Percentiles rank a stretch among this genome's conserved stretches.
Conservation (phyloP, 1,140 invertebrate genomes). For the Cepaea nemoralis region DNA sequence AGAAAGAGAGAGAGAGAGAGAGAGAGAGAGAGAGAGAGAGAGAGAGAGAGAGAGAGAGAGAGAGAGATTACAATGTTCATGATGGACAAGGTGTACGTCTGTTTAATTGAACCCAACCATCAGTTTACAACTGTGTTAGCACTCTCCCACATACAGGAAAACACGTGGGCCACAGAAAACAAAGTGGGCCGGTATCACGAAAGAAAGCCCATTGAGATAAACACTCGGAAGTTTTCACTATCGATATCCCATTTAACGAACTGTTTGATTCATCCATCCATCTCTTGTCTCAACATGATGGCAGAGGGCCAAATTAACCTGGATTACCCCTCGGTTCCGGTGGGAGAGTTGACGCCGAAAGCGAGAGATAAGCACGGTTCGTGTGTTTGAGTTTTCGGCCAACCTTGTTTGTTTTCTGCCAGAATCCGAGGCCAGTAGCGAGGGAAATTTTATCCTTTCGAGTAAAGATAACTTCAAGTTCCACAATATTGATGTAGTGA, state of each 20-base stretch:
- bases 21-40: too few relatives aligned
- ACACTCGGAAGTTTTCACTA: neutral
- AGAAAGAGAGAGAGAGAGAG: too few relatives aligned
- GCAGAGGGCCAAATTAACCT: neutral
- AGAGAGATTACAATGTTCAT: too few relatives aligned
- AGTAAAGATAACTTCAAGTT: neutral
- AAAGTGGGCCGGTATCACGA: too few relatives aligned
- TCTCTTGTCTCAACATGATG: neutral
- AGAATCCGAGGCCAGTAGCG: neutral
- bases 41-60: too few relatives aligned
- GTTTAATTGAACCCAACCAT: too few relatives aligned
- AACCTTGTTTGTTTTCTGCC: neutral
- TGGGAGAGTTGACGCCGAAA: neutral
- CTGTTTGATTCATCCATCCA: slow-evolving; percentile 3
- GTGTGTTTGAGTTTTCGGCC: slow-evolving; percentile 12
- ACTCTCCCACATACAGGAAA: too few relatives aligned
- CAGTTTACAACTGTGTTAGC: too few relatives aligned
- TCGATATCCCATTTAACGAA: neutral
- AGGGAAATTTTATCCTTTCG: neutral
- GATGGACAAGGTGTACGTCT: too few relatives aligned
- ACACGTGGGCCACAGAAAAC: too few relatives aligned
- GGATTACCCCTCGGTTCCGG: neutral
- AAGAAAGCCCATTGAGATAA: neutral
- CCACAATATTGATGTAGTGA: neutral
- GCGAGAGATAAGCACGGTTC: slow-evolving; percentile 7